Conservation (phyloP, 2,797 vertebrate genomes). For the Lagocephalus sceleratus region DNA sequence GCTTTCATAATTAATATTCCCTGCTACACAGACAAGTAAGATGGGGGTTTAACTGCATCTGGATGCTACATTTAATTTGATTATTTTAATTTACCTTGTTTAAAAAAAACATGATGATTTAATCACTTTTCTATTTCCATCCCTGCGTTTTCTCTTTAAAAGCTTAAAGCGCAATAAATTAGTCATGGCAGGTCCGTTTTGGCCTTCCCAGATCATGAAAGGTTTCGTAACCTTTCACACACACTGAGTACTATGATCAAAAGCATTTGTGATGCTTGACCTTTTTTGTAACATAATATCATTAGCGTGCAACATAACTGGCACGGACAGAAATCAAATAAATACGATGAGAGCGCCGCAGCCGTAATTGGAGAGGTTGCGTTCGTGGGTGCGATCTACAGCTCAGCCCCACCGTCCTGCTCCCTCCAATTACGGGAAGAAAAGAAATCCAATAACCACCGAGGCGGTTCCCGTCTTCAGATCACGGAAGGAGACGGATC, state of each 20-base stretch:
- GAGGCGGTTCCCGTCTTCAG: background rate
- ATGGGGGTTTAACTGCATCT: too few relatives aligned
- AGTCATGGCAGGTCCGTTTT: conserved; percentile 14
- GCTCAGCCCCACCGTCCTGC: conserved; percentile 7
- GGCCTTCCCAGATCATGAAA: conserved; percentile 17
- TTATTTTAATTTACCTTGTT: too few relatives aligned
- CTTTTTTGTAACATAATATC: conserved; percentile 40
- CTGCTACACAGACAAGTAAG: too few relatives aligned
- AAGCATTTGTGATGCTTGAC: conserved; percentile 45
- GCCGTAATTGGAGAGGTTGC: conserved; percentile 34
- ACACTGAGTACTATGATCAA: conserved; percentile 36
- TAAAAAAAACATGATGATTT: too few relatives aligned
- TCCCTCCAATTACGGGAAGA: background rate
- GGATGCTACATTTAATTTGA: too few relatives aligned
- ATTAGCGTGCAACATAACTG: conserved; percentile 30
- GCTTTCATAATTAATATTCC: too few relatives aligned
- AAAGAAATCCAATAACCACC: background rate
- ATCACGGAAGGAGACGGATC: background rate
- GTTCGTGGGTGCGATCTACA: conserved; percentile 23
- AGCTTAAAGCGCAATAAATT: conserved; percentile 10
- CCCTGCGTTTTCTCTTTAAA: background rate
- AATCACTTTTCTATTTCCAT: too few relatives aligned
- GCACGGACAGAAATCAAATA: conserved; percentile 36
- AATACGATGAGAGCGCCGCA: conserved; percentile 22
- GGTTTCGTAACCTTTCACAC: conserved; percentile 32